phyloP scores from a whole-genome alignment of 30 jellyfish, hydroid and myxozoan species.

The Hydractinia symbiolongicarpus region DNA sequence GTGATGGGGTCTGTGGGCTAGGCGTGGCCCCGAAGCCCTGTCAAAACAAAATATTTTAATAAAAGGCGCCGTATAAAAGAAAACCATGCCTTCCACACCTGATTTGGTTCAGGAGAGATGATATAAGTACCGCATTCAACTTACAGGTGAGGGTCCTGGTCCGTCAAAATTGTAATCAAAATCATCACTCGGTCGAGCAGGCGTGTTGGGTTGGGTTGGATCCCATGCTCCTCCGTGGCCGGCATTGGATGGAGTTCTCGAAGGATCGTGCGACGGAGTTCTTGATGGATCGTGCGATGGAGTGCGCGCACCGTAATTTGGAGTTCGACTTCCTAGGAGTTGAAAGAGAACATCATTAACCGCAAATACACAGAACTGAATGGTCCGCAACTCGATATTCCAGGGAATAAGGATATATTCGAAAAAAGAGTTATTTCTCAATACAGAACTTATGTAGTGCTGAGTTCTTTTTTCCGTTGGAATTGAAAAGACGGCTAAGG shows the following conservation, averaged over 20 bases:
- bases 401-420: too few relatives aligned
- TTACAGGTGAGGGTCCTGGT: conserved; percentile 98
- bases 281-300: conserved; percentile 79
- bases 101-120: too few relatives aligned
- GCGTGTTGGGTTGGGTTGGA: conserved; percentile 98
- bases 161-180: conserved; percentile 85
- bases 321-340: conserved; percentile 39
- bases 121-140: neutral
- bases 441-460: too few relatives aligned
- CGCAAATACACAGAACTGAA: too few relatives aligned
- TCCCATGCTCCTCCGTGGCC: conserved; percentile 99
- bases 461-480: too few relatives aligned
- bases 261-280: conserved; percentile 92
- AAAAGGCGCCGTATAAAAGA: too few relatives aligned
- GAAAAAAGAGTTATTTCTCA: too few relatives aligned
- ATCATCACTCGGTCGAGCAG: conserved; percentile 97
- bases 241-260: conserved; percentile 94
- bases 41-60: neutral
- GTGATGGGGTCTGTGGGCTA: conserved; percentile 97
- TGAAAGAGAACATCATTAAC: neutral
- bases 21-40: conserved; percentile 97
- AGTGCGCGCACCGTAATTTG: conserved; percentile 62
- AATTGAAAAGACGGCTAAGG: too few relatives aligned
- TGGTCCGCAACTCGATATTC: too few relatives aligned
- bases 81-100: too few relatives aligned